Evolutionary conservation across 1,140 invertebrate species (phyloP).

Genomic region (Eulimnadia texana): DNA sequence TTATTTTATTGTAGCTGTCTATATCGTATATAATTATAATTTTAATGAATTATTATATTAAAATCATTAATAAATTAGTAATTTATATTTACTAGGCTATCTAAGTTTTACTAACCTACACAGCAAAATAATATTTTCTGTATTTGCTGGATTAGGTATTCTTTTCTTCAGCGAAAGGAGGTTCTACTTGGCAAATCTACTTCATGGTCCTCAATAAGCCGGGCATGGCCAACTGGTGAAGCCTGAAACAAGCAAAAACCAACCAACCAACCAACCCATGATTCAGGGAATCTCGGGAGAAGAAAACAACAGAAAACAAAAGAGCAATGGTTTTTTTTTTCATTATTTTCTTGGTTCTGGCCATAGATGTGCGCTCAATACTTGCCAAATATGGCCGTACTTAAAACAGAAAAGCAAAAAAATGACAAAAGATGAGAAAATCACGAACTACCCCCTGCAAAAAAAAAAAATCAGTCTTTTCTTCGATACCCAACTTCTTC

Average conservation of each 20-base stretch:
- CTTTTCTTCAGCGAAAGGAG: slow-evolving; percentile 97
- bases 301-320: neutral
- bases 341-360: no score
- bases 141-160: slow-evolving; percentile 54
- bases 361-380: neutral
- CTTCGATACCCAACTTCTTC: no score
- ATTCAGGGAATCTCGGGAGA: neutral
- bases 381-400: neutral
- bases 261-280: neutral
- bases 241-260: neutral
- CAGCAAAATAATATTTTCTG: neutral
- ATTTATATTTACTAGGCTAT: slow-evolving; percentile 8
- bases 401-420: neutral
- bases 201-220: slow-evolving; percentile 99
- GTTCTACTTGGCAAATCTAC: slow-evolving; percentile 98
- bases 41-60: slow-evolving; percentile 1
- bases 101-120: neutral
- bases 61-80: slow-evolving; percentile 1
- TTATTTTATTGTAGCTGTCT: no score
- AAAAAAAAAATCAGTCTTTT: neutral
- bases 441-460: neutral
- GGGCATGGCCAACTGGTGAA: slow-evolving; percentile 93
- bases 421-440: neutral
- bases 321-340: no score
- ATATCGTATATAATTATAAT: neutral